Base-by-base conservation (phyloP, 2,113 vertebrate genomes). In the Arvicanthis niloticus region DNA sequence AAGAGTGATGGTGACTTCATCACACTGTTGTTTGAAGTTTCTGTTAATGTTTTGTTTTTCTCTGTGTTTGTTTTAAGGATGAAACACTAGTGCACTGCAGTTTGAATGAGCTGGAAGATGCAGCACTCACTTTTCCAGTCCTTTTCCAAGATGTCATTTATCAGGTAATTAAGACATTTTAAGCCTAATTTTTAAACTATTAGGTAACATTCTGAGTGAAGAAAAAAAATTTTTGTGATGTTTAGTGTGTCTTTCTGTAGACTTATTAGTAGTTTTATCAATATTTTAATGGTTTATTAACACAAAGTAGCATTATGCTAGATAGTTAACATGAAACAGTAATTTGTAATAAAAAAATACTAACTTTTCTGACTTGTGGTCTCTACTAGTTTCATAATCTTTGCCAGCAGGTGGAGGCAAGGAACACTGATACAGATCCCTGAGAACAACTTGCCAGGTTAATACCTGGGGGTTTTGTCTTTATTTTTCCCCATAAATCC, bases 61-160 rank as follows among this genome's bases (percentile, higher is more conserved):
- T 97, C 37, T 89, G 4, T 86, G 1, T 96, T 94, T 91, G 42
- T 97, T 80, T 76, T 37, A 94, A 99, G 99, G 99, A 99, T 98
- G 99, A 99, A 98, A 99, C 99, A 29, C 98, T 99, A 98, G 99
- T 99, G 96, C 99, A 99, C 98, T 99, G 99, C 98, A 99, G 99
- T 98, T 98, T 99, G 98, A 99, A 99, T 87, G 99, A 99, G 97
- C 98, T 99, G 98, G 99, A 99, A 98, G 99, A 99, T 94, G 99
- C 99, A 97, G 99, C 99, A 96, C 99, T 99, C 96, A 99, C 99
- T 91, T 99, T 99, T 97, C 99, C 99, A 96, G 99, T 99, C 89
- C 99, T 99, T 98, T 99, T 99, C 97, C 99, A 99, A 98, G 99
- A 99, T 98, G 99, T 99, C 96, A 99, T 99, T 98, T 99, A 99